Percentiles rank a stretch among this genome's conserved stretches.
These are phyloP conservation scores for Echeneis naucrates DNA, from an alignment of 2,797 vertebrate genomes.

Conservation along the genomic window DNA sequence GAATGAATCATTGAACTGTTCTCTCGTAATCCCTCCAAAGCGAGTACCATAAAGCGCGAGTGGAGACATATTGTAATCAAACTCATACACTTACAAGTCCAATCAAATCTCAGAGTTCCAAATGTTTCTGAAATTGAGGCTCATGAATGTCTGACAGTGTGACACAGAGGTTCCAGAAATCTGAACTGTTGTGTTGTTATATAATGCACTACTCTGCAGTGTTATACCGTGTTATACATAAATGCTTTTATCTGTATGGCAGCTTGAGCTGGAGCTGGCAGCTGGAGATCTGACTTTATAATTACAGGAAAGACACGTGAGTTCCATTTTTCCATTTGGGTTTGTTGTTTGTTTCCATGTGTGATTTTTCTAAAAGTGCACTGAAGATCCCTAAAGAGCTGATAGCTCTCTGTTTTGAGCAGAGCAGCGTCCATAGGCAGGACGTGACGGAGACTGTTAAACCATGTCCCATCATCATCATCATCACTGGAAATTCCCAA, in stretches of 20 bases:
- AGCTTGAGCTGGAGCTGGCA: no score
- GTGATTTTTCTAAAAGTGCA: conserved; percentile 56
- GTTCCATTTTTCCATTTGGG: conserved; percentile 50
- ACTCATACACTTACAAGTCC: conserved; percentile 45
- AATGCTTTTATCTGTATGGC: conserved; percentile 51
- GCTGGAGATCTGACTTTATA: conserved; percentile 46
- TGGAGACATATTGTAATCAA: conserved; percentile 53
- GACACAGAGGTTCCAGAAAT: conserved; percentile 27
- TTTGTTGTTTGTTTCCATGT: conserved; percentile 57
- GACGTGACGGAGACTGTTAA: conserved; percentile 61
- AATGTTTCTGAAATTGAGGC: conserved; percentile 21
- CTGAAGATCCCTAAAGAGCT: conserved; percentile 49
- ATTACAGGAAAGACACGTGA: conserved; percentile 47
- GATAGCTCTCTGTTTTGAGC: conserved; percentile 21
- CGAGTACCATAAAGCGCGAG: conserved; percentile 63
- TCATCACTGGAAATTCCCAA: conserved; percentile 63
- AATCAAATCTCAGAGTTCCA: conserved; percentile 41
- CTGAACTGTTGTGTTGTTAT: conserved; percentile 33
- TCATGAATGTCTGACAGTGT: conserved; percentile 47
- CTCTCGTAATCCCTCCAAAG: conserved; percentile 50
- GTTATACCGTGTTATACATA: conserved; percentile 34
- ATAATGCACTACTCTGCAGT: conserved; percentile 38
- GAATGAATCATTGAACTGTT: conserved; percentile 44
- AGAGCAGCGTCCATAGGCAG: conserved; percentile 32
- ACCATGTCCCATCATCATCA: conserved; percentile 59